Percentiles rank a stretch among this genome's conserved stretches.
phyloP scores from a whole-genome alignment of 2,113 vertebrate genomes.

The Alethe castanea region DNA sequence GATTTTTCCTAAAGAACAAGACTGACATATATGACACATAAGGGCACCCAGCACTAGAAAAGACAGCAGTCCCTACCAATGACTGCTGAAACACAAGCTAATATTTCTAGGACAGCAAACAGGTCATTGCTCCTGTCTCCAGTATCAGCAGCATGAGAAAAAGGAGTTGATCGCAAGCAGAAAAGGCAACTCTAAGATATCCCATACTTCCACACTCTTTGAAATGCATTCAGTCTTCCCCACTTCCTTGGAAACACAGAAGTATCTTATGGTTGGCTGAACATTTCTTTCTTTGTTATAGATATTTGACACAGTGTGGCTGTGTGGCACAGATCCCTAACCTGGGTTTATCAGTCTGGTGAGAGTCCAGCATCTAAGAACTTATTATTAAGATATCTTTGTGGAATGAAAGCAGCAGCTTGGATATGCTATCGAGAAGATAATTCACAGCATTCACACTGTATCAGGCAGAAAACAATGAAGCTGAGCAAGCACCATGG shows the following conservation, averaged over 20 bases:
- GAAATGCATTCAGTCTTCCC: not conserved
- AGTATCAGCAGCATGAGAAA: not conserved
- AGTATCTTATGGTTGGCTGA: not conserved
- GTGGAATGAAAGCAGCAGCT: not conserved
- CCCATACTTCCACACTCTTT: not conserved
- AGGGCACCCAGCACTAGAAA: not conserved
- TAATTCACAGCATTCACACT: not conserved
- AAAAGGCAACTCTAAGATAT: not conserved
- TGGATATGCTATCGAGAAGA: not conserved
- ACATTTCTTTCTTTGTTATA: not conserved
- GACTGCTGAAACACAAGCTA: not conserved
- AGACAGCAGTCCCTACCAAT: not conserved
- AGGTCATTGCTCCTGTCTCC: not conserved
- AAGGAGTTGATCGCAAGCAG: not conserved
- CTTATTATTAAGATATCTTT: not conserved
- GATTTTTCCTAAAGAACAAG: not conserved
- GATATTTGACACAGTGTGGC: fast-evolving
- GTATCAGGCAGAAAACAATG: not conserved
- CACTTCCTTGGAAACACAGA: not conserved
- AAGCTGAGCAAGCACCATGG: not conserved
- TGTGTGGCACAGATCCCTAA: fast-evolving
- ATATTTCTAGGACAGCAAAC: not conserved
- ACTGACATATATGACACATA: fast-evolving
- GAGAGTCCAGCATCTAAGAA: not conserved
- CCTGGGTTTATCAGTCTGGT: not conserved